Evolutionary conservation across 2,113 vertebrate genomes (phyloP).

Genomic region (Thunnus thynnus): DNA sequence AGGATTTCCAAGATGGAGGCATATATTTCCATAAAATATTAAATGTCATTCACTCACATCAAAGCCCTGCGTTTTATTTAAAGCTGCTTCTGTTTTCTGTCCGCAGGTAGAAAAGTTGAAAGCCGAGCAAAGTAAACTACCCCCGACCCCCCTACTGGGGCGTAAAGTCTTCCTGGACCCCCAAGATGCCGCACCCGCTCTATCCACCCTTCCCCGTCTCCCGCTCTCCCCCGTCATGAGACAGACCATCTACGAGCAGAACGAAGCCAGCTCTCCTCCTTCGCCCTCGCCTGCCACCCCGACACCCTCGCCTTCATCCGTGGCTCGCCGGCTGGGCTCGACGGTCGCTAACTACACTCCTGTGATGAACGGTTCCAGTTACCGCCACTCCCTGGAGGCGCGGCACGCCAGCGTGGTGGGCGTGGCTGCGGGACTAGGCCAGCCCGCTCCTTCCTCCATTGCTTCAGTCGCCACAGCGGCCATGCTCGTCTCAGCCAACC

Average conservation of each 20-base stretch:
- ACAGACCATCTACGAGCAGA: constrained; percentile 87
- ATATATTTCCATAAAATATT: not conserved
- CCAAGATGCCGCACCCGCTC: constrained; percentile 81
- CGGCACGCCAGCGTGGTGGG: constrained; percentile 67
- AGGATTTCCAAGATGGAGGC: not conserved
- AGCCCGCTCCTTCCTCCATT: constrained; percentile 72
- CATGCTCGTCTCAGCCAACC: constrained; percentile 78
- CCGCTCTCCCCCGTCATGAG: constrained; percentile 84
- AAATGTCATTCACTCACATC: not conserved
- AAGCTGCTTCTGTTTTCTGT: not conserved
- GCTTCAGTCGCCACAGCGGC: constrained; percentile 76
- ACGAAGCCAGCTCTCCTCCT: constrained; percentile 77
- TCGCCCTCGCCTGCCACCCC: constrained; percentile 72
- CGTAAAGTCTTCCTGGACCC: constrained; percentile 93
- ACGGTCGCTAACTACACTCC: constrained; percentile 81
- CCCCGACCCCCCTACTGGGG: constrained; percentile 91
- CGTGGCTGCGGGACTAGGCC: constrained; percentile 72
- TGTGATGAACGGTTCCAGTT: constrained; percentile 80
- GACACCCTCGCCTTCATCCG: constrained; percentile 75
- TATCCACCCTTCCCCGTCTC: constrained; percentile 69
- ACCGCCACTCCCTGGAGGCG: constrained; percentile 70
- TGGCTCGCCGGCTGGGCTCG: constrained; percentile 76
- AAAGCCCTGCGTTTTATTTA: not conserved
- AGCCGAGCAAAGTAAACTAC: constrained; percentile 91
- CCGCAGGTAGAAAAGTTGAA: constrained; percentile 93